Evolutionary conservation across 2,113 vertebrate species (phyloP).

Genomic region (Mola mola): DNA sequence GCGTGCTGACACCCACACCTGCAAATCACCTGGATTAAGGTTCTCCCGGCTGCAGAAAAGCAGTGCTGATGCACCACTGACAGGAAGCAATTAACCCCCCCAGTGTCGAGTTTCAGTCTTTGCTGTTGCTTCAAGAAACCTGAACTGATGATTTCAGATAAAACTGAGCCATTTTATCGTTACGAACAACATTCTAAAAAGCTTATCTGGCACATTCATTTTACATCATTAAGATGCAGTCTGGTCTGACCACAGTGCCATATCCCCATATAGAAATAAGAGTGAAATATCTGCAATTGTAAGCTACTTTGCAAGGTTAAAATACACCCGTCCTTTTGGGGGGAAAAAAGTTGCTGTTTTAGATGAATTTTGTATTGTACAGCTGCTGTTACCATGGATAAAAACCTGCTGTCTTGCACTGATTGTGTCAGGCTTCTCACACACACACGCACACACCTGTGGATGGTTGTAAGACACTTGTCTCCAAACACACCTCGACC

Average conservation of each 20-base stretch:
- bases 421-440: not conserved
- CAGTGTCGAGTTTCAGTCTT: too few species aligned
- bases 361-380: not conserved
- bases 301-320: not conserved
- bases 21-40: constrained; percentile 65
- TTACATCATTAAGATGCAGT: too few species aligned
- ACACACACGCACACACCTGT: constrained; percentile 42
- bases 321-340: too few species aligned
- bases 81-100: not conserved
- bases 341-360: too few species aligned
- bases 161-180: too few species aligned
- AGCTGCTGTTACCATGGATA: not conserved
- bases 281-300: not conserved
- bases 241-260: too few species aligned
- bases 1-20: constrained; percentile 44
- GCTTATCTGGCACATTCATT: too few species aligned
- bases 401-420: not conserved
- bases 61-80: constrained; percentile 1
- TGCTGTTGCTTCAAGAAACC: too few species aligned
- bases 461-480: not conserved
- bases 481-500: constrained; percentile 4
- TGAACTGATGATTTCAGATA: too few species aligned
- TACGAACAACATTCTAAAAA: too few species aligned
- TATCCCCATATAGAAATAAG: too few species aligned
- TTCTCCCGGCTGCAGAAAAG: not conserved